A percentile compares a stretch with the other conserved stretches of the same genome.
phyloP scores from a whole-genome alignment of 1,140 invertebrate species.

The Brachionus rubens region DNA sequence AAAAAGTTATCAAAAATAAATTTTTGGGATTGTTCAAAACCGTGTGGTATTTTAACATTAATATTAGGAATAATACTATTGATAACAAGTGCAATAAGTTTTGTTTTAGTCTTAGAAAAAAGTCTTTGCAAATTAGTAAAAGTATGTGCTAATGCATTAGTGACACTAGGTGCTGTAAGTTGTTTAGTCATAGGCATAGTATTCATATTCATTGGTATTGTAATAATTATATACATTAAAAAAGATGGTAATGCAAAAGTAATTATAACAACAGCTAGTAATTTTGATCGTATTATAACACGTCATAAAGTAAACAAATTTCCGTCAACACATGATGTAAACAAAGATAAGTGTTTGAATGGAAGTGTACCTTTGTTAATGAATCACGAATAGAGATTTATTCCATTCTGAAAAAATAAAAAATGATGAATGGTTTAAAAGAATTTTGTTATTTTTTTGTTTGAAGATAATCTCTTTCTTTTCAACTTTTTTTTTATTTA shows the following conservation, averaged over 20 bases:
- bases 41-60: slow-evolving; percentile 4
- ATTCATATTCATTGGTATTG: slow-evolving; percentile 31
- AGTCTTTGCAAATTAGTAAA: not conserved
- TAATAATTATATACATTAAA: slow-evolving; percentile 25
- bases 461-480: not conserved
- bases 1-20: not conserved
- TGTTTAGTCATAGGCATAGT: slow-evolving; percentile 30
- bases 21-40: slow-evolving; percentile 22
- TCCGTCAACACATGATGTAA: too few species aligned
- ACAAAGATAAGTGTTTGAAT: too few species aligned
- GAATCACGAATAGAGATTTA: too few species aligned
- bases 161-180: slow-evolving; percentile 1
- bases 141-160: not conserved
- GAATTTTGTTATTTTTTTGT: not conserved
- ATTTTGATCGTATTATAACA: not conserved
- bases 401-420: too few species aligned
- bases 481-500: too few species aligned
- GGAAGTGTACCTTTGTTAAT: too few species aligned
- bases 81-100: not conserved
- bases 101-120: not conserved
- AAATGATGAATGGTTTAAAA: not conserved
- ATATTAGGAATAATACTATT: not conserved
- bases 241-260: slow-evolving; percentile 16
- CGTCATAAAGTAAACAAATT: not conserved
- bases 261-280: not conserved